Conservation (phyloP, 2,797 vertebrate genomes). For the Acanthurus leucopareius region DNA sequence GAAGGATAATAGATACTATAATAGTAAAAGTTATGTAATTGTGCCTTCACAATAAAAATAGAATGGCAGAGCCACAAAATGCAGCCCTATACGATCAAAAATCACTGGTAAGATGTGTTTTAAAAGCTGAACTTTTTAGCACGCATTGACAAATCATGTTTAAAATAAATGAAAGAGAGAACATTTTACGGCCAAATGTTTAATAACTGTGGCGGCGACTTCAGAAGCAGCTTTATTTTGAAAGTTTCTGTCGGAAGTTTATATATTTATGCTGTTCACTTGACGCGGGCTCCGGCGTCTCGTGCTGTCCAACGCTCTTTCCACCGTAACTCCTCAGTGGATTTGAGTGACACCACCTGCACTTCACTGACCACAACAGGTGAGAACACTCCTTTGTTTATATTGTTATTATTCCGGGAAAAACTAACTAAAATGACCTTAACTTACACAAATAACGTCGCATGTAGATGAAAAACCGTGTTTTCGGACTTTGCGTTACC, state of each 20-base stretch:
- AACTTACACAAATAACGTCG: fast-evolving
- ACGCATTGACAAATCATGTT: neutral
- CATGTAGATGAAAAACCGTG: neutral
- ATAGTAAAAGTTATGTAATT: neutral
- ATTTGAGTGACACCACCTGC: constrained; percentile 18
- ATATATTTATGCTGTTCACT: fast-evolving
- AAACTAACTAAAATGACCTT: neutral
- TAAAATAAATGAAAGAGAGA: neutral
- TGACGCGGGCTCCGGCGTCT: neutral
- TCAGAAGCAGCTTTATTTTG: constrained; percentile 28
- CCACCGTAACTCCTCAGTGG: neutral
- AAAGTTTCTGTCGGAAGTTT: neutral
- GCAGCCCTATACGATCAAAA: neutral
- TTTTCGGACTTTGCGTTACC: constrained; percentile 1
- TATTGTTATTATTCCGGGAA: neutral
- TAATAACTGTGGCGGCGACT: fast-evolving
- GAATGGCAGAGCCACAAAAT: too few species aligned
- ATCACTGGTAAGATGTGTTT: fast-evolving
- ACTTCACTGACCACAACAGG: constrained; percentile 30
- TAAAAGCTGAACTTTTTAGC: neutral
- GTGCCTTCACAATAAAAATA: constrained; percentile 54
- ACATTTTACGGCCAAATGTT: too few species aligned
- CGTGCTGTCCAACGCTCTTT: constrained; percentile 26
- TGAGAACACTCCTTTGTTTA: constrained; percentile 31
- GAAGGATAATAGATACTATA: neutral